Base-by-base conservation (phyloP, 2,113 vertebrate species). In the Emydocephalus ijimae region DNA sequence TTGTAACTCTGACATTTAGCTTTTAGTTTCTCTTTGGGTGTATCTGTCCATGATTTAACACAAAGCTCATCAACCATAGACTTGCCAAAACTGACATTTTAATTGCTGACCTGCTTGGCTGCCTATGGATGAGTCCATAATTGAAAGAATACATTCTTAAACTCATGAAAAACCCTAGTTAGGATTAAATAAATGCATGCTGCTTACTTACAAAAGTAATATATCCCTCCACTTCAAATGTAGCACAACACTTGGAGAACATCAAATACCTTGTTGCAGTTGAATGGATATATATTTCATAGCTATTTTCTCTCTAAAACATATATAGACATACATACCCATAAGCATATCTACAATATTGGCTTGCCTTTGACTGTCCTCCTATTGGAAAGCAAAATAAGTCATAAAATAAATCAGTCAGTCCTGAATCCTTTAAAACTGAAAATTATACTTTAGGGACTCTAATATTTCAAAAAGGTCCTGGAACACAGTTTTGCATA, bases 381-480 rank as follows among this genome's bases (percentile, higher is more conserved):
- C 18, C 39, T 89, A 23, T 89, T 92, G 45, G 54, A 59, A 89
- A 89, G 29, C 54, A 92, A 61, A 88, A 81, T 43, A 39, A 55
- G 20, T 52, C 69, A 20, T 59, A 81, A 59, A 59, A 89, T 69
- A 89, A 85, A 92, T 87, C 89, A 61, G 52, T 90, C n/a, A 86
- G 52, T 64, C 56, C 90, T 85, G 56, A 57, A 54, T 18, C 81
- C 39, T 29, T 93, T 12, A 64, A 24, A 24, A 87, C 56, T 90
- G n/a, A 93, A 93, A 87, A 3, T 4, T 39, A 48, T 29, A 39
- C 81, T 89, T 48, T 5, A 34, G 43, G 74, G 74, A 23, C 89
- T 93, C 74, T 87, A 90, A 64, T 86, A 87, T 93, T 93, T 90
- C 89, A 50, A 86, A 86, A 56, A 92, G 39, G 74, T 89, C 26